Evolutionary conservation across 2,888 invertebrate species (phyloP).

Genomic region (Molorchus minor): DNA sequence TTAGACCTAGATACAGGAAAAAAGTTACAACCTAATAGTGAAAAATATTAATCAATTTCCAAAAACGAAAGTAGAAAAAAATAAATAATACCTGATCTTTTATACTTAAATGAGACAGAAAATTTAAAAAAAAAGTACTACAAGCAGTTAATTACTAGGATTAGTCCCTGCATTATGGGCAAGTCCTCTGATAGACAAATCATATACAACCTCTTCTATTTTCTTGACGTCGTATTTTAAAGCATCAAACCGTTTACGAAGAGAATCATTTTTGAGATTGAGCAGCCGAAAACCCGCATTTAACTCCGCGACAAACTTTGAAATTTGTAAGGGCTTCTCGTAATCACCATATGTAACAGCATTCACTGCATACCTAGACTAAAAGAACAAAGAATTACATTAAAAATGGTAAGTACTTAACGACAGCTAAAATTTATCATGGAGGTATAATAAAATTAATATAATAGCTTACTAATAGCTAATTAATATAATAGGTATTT

Average conservation of each 20-base stretch:
- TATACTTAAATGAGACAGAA: too few relatives aligned
- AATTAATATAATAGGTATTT: too few relatives aligned
- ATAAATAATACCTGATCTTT: too few relatives aligned
- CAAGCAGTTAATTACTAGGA: not conserved
- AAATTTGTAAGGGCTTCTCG: conserved; percentile 80
- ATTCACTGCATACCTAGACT: conserved; percentile 84
- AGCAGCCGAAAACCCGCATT: conserved; percentile 90
- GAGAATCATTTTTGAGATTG: conserved; percentile 88
- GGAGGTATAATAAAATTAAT: too few relatives aligned
- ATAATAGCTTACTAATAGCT: too few relatives aligned
- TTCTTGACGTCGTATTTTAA: conserved; percentile 94
- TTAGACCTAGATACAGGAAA: too few relatives aligned
- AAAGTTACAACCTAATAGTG: too few relatives aligned
- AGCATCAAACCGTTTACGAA: conserved; percentile 87
- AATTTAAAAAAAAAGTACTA: not conserved
- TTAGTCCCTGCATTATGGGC: conserved; percentile 58
- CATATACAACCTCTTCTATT: conserved; percentile 91
- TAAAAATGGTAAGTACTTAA: too few relatives aligned
- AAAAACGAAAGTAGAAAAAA: too few relatives aligned
- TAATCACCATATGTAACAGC: conserved; percentile 87
- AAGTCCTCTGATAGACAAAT: conserved; percentile 83
- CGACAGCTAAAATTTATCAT: too few relatives aligned
- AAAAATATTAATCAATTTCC: too few relatives aligned
- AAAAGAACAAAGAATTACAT: conserved; percentile 49
- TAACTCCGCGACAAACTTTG: conserved; percentile 84